Evolutionary conservation across 2,888 invertebrate species (phyloP), one percentile per base, ranked within the genome.

Genomic region (Nasonovia ribisnigri): DNA sequence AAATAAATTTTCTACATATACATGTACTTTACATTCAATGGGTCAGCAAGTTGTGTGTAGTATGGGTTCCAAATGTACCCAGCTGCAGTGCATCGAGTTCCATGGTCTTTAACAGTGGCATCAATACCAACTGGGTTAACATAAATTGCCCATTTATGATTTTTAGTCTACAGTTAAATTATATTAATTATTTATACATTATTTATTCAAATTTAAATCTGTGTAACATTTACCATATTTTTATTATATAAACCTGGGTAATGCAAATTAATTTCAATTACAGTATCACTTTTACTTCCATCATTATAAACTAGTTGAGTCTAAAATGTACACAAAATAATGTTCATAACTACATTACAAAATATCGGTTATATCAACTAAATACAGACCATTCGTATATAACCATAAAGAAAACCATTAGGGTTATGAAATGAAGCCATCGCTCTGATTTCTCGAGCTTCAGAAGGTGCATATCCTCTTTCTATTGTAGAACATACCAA

Each of bases 381-480:
- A 84, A 60, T 67, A 95, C 96, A 95, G 96, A 97, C 97, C 97
- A 99, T 97, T 95, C 98, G 97, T 92, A 99, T 96, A 95, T 98
- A 98, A 8, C 99, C 99, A 96, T 97, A 97, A 0, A 98, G 98
- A 96, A 97, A 98, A 0, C 98, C 98, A 36, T 97, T 96, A 0
- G 98, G 98, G 96, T 98, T 98, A 96, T 99, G 98, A 96, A 99
- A 99, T 0, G 98, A 98, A 3, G 98, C 99, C 94, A 98, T 98
- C 5, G 97, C 99, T 94, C 98, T 96, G 89, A 98, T 96, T 96
- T 99, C 98, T 67, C 98, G 96, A 0, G 98, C 98, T 95, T 98
- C 98, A 0, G 97, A 97, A 0, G 98, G 98, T 94, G 98, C 97
- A 96, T 98, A 98, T 1, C 98, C 98, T 95, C 98, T 97, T 96